A percentile compares a stretch with the other conserved stretches of the same genome.
phyloP scores from a whole-genome alignment of 2,113 vertebrate genomes.

The Chlamydotis undulata region DNA sequence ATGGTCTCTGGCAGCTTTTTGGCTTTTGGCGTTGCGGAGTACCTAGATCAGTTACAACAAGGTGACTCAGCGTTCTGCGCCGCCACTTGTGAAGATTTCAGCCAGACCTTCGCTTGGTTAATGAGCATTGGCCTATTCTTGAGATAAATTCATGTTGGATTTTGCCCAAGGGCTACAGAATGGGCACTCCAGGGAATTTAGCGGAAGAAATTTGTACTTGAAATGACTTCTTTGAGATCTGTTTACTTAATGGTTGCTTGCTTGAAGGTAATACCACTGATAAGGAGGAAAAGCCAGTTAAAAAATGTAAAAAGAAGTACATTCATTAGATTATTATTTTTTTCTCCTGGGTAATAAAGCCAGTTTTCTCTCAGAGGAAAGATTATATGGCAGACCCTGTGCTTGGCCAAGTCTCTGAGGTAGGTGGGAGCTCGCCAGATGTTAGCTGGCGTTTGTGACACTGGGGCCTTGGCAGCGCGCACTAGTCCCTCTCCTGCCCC shows the following conservation, averaged over 20 bases:
- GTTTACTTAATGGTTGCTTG: constrained; percentile 66
- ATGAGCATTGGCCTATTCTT: constrained; percentile 52
- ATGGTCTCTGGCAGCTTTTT: constrained; percentile 16
- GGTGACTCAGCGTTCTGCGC: constrained; percentile 20
- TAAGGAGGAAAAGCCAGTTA: constrained; percentile 36
- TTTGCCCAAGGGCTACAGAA: constrained; percentile 55
- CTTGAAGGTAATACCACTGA: constrained; percentile 54
- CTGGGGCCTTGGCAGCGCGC: background rate
- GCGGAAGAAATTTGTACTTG: constrained; percentile 36
- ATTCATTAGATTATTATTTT: background rate
- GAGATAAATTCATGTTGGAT: constrained; percentile 60
- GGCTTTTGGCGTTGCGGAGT: constrained; percentile 3
- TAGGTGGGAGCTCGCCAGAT: background rate
- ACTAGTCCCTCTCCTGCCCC: background rate
- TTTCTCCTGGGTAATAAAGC: background rate
- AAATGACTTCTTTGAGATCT: constrained; percentile 68
- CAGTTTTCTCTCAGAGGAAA: background rate
- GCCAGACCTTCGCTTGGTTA: constrained; percentile 69
- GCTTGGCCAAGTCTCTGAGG: background rate
- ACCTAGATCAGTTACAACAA: constrained; percentile 35
- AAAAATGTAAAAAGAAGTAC: background rate
- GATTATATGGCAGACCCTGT: background rate
- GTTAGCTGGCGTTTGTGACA: background rate
- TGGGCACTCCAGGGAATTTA: constrained; percentile 33
- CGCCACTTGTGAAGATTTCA: constrained; percentile 36